Conservation (phyloP, 1,140 invertebrate genomes). For the Pogonomyrmex barbatus region DNA sequence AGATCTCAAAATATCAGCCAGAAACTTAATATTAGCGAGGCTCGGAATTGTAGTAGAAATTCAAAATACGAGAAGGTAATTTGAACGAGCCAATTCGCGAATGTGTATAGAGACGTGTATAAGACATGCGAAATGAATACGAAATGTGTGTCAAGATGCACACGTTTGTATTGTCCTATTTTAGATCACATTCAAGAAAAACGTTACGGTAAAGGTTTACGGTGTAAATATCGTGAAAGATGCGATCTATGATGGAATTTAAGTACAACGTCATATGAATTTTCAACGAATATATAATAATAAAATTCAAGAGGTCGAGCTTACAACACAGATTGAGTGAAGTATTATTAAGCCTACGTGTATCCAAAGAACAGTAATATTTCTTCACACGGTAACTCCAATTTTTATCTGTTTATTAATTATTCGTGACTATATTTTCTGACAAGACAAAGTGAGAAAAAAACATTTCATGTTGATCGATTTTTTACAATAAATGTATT, state of each 20-base stretch:
- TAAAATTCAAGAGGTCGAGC: neutral
- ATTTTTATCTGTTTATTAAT: neutral
- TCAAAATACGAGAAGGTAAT: conserved; percentile 47
- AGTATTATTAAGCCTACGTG: neutral
- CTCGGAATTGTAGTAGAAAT: conserved; percentile 56
- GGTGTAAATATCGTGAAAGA: conserved; percentile 29
- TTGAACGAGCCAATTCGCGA: conserved; percentile 49
- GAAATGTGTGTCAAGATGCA: neutral
- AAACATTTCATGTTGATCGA: neutral
- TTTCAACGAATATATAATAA: neutral
- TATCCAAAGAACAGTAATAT: neutral
- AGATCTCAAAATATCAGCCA: conserved; percentile 54
- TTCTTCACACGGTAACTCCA: neutral
- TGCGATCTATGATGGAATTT: neutral
- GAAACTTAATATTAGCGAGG: conserved; percentile 59
- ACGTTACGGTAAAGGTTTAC: neutral
- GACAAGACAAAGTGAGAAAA: neutral
- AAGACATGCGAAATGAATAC: neutral
- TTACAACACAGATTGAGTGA: too few species aligned
- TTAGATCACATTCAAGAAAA: conserved; percentile 8
- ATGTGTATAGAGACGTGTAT: neutral
- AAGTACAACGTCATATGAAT: neutral
- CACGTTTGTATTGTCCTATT: conserved; percentile 17
- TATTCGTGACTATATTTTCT: neutral
- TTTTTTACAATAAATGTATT: neutral